Conservation (phyloP, 2,888 invertebrate genomes). For the Himalopsyche kuldschensis region DNA sequence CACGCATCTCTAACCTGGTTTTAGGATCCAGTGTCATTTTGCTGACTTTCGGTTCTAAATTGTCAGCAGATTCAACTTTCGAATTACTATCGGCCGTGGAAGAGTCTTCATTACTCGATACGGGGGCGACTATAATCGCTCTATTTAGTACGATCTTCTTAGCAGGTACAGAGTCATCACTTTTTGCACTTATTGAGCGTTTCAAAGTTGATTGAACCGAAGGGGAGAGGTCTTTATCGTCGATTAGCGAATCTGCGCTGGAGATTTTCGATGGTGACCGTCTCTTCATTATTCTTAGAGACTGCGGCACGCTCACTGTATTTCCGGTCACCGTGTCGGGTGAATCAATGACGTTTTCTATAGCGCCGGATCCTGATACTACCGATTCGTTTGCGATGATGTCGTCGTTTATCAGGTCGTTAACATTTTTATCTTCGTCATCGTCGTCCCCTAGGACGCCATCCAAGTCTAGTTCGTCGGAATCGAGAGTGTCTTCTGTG, state of each 20-base stretch:
- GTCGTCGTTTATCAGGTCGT: constrained; percentile 50
- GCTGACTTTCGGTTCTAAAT: constrained; percentile 53
- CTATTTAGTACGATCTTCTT: constrained; percentile 69
- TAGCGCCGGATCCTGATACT: constrained; percentile 42
- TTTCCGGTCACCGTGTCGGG: constrained; percentile 31
- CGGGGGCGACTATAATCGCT: constrained; percentile 47
- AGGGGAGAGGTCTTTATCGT: constrained; percentile 28
- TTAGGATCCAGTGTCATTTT: constrained; percentile 59
- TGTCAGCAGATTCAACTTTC: constrained; percentile 32
- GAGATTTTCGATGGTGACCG: constrained; percentile 24
- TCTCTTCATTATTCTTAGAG: constrained; percentile 42
- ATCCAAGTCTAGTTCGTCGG: constrained; percentile 59
- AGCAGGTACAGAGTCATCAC: constrained; percentile 44
- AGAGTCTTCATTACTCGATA: constrained; percentile 22
- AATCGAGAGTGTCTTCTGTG: constrained; percentile 52
- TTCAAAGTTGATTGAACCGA: constrained; percentile 14
- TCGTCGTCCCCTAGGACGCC: constrained; percentile 60
- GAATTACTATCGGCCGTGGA: constrained; percentile 35
- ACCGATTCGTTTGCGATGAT: constrained; percentile 53
- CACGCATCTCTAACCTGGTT: constrained; percentile 71
- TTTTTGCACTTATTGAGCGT: constrained; percentile 1
- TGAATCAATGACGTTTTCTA: not conserved
- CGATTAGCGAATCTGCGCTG: constrained; percentile 23
- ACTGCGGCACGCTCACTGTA: constrained; percentile 8
- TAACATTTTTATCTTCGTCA: constrained; percentile 52